Conservation (phyloP, 2,113 vertebrate species). For the Marcusenius ussheri region DNA sequence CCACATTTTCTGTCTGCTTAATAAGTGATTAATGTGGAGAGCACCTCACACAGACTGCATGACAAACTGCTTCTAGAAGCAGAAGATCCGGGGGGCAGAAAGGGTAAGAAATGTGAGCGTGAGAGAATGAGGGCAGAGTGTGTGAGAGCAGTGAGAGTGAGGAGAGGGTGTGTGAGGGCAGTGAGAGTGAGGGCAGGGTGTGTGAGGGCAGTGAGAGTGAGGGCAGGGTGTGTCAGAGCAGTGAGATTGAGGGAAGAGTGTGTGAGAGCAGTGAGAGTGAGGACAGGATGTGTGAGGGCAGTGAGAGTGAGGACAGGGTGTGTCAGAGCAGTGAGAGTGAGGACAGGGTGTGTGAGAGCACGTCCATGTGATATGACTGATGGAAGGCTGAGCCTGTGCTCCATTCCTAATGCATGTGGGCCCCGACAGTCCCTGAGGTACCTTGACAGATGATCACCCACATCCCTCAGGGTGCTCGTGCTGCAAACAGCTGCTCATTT, state of each 20-base stretch:
- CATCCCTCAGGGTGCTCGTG: neutral
- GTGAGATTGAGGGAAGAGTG: no score
- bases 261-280: no score
- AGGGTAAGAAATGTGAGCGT: neutral
- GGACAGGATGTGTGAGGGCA: no score
- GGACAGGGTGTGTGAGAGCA: neutral
- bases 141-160: neutral
- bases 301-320: no score
- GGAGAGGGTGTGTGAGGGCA: neutral
- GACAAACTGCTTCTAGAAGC: constrained; percentile 47
- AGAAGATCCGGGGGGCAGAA: constrained; percentile 28
- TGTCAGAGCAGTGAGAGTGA: neutral
- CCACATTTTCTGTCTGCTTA: constrained; percentile 17
- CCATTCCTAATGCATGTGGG: neutral
- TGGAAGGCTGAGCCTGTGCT: no score
- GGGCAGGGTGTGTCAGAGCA: no score
- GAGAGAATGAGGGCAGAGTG: neutral
- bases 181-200: no score
- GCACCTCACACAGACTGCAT: constrained; percentile 41
- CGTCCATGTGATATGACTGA: neutral
- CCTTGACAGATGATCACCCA: no score
- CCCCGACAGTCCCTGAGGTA: neutral
- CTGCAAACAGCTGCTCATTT: neutral
- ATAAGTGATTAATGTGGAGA: constrained; percentile 44
- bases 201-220: neutral